phyloP scores from a whole-genome alignment of 2,797 vertebrate genomes.

The Sebastes itinus region DNA sequence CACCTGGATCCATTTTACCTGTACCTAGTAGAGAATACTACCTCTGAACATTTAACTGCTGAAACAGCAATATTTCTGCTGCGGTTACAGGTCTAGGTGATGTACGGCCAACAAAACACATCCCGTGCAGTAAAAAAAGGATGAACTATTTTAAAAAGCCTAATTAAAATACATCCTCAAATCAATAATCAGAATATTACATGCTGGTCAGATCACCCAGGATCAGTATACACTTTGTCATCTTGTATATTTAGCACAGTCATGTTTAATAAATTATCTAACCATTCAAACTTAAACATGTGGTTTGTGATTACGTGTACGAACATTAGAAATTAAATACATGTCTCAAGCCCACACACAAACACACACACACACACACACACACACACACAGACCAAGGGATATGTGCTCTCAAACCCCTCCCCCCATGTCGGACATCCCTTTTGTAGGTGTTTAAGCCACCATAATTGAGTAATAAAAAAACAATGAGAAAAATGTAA shows the following conservation, averaged over 20 bases:
- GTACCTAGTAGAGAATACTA: neutral
- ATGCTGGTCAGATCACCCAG: constrained; percentile 57
- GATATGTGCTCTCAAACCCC: constrained; percentile 84
- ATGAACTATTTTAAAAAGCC: neutral
- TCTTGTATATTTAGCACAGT: neutral
- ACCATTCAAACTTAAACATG: constrained; percentile 5
- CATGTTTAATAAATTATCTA: neutral
- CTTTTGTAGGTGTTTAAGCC: constrained; percentile 81
- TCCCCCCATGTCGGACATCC: constrained; percentile 88
- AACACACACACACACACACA: constrained; percentile 15
- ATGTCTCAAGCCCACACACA: constrained; percentile 14
- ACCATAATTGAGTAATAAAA: constrained; percentile 81
- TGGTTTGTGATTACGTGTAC: neutral
- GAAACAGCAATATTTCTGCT: neutral
- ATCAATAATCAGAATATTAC: neutral
- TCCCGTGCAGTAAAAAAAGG: neutral
- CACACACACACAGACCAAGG: constrained; percentile 51
- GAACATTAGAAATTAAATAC: constrained; percentile 32
- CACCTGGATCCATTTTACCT: neutral
- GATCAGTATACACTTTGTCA: constrained; percentile 37
- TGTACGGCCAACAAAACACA: neutral
- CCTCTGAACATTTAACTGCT: neutral
- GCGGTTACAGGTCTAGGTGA: neutral
- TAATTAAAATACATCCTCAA: constrained; percentile 2
- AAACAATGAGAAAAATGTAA: constrained; percentile 44